Evolutionary conservation across 1,140 invertebrate genomes (phyloP).

Genomic region (Drosophila elegans): DNA sequence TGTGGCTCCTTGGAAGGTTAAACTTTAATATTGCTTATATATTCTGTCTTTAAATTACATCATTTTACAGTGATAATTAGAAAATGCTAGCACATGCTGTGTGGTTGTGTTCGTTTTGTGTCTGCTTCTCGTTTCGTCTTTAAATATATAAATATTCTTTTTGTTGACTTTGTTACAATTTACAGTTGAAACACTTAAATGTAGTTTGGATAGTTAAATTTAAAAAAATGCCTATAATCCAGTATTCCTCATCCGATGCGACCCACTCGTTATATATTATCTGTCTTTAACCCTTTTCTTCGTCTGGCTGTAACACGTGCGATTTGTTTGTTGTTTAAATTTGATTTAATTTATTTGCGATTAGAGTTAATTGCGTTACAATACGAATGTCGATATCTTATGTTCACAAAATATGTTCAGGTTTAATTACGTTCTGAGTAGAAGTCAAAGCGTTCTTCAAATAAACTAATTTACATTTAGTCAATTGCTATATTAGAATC

Average conservation of each 20-base stretch:
- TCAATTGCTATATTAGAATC: slow-evolving; percentile 53
- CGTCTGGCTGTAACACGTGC: slow-evolving; percentile 75
- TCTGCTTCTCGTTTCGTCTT: slow-evolving; percentile 16
- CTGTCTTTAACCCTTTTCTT: slow-evolving; percentile 5
- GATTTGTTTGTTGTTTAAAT: slow-evolving; percentile 64
- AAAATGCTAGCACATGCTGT: slow-evolving; percentile 65
- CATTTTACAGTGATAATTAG: slow-evolving; percentile 73
- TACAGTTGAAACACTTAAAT: slow-evolving; percentile 78
- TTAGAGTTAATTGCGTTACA: slow-evolving; percentile 54
- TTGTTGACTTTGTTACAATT: slow-evolving; percentile 64
- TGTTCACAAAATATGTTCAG: slow-evolving; percentile 56
- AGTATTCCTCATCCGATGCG: slow-evolving; percentile 3
- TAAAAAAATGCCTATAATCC: slow-evolving; percentile 66
- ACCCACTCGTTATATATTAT: slow-evolving; percentile 28
- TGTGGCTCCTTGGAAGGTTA: slow-evolving; percentile 51
- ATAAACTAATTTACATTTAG: slow-evolving; percentile 51
- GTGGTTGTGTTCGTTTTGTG: slow-evolving; percentile 25
- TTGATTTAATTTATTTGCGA: slow-evolving; percentile 68
- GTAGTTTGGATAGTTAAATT: slow-evolving; percentile 68
- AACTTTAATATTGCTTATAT: slow-evolving; percentile 81
- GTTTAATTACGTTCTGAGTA: slow-evolving; percentile 51
- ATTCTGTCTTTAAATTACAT: slow-evolving; percentile 75
- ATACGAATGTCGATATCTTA: slow-evolving; percentile 55
- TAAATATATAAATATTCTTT: slow-evolving; percentile 47
- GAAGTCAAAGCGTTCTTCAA: slow-evolving; percentile 58